Conservation (phyloP, 2,113 vertebrate species). For the Pangasianodon gigas region DNA sequence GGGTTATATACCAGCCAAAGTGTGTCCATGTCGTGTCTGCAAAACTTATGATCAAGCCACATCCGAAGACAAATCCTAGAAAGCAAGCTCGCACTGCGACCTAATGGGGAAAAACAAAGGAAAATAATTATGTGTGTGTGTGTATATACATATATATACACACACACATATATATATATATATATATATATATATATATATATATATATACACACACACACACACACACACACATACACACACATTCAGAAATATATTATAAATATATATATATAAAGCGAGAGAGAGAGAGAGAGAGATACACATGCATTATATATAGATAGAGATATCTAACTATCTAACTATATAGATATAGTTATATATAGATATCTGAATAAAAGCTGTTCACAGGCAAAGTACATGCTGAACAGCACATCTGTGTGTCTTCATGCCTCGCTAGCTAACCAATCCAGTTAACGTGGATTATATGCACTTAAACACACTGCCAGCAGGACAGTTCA, state of each 20-base stretch:
- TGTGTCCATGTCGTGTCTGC: conserved; percentile 89
- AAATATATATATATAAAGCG: too few species aligned
- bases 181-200: too few species aligned
- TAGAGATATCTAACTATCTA: neutral
- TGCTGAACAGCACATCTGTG: neutral
- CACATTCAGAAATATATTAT: too few species aligned
- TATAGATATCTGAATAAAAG: neutral
- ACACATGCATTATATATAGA: neutral
- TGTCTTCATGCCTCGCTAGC: neutral
- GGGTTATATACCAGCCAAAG: conserved; percentile 87
- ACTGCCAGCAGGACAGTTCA: conserved; percentile 4
- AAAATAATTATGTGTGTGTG: neutral
- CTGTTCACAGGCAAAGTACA: neutral
- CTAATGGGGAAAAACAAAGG: conserved; percentile 64
- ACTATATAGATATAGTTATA: too few species aligned
- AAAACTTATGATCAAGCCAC: conserved; percentile 85
- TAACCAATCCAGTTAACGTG: conserved; percentile 27
- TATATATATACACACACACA: too few species aligned
- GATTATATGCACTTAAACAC: conserved; percentile 51
- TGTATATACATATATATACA: too few species aligned
- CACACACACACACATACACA: too few species aligned
- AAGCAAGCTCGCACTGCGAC: conserved; percentile 92
- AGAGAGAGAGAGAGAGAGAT: neutral
- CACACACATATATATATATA: too few species aligned
- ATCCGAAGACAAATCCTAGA: conserved; percentile 90